Base-by-base conservation (phyloP, 2,888 invertebrate species). In the Melikaiella ostensackeni region DNA sequence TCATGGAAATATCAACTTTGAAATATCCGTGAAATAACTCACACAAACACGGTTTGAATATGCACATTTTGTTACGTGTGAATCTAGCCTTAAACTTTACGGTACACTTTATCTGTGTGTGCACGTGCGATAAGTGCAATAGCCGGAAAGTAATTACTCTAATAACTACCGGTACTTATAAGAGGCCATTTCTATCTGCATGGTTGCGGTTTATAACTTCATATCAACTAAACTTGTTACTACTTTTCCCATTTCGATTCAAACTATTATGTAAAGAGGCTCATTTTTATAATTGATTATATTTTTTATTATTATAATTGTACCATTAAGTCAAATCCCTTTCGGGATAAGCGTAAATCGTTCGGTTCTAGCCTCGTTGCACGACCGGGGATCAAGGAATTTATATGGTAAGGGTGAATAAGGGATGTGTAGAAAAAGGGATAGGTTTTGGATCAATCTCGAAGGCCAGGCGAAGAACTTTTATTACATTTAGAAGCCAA, bases 121-220 rank as follows among this genome's bases (percentile, higher is more conserved):
- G 66, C 46, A 46, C 66, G 42, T 66, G 66, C 27, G 9, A 46
- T 27, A 24, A 42, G 42, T 27, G 82, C 82, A 82, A 77, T 38
- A 80, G 74, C 80, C 75, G 79, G 85, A 81, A 83, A 84, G 79
- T 85, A 86, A 86, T 85, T 83, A 83, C 77, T 75, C 80, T 86
- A 84, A 85, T 82, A 85, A 81, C 82, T 62, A 75, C 76, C 74
- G 75, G 76, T 80, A 81, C 80, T 81, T 82, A 84, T 82, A 84
- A 80, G 80, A 76, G 75, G 46, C 76, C 79, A 76, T 80, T 77
- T 77, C 77, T 75, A 81, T 66, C 78, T 75, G 46, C 80, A 79
- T 59, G 64, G 74, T 61, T 61, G 66, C 62, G 46, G 81, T 79
- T 84, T 83, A 81, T 86, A 81, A 84, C 77, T 85, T 86, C 27